A percentile compares a stretch with the other conserved stretches of the same genome.
These are phyloP conservation scores for Drosophila gunungcola DNA, from an alignment of 1,140 invertebrate species.

Conservation along the genomic window DNA sequence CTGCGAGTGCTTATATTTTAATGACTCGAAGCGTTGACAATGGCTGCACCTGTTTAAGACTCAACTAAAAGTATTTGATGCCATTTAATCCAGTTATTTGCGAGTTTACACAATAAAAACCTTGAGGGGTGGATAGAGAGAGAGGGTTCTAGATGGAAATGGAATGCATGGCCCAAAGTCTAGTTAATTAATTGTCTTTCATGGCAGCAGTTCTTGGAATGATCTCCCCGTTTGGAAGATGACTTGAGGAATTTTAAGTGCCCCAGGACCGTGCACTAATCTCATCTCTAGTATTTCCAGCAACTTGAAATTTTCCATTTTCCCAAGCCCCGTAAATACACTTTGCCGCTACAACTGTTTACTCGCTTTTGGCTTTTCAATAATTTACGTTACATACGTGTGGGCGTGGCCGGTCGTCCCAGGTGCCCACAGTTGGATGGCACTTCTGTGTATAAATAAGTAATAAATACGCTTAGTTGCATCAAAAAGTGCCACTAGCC, in stretches of 20 bases:
- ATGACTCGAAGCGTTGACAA: slow-evolving; percentile 30
- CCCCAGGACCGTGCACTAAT: slow-evolving; percentile 18
- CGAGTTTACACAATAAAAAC: slow-evolving; percentile 81
- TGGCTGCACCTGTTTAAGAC: slow-evolving; percentile 72
- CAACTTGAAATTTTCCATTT: slow-evolving; percentile 24
- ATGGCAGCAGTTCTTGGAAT: slow-evolving; percentile 26
- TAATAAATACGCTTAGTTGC: slow-evolving; percentile 82
- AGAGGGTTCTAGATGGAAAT: slow-evolving; percentile 22
- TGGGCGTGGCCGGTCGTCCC: slow-evolving; percentile 39
- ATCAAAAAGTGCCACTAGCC: slow-evolving; percentile 77
- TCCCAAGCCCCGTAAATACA: slow-evolving; percentile 23
- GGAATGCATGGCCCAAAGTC: slow-evolving; percentile 67
- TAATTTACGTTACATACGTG: slow-evolving; percentile 59
- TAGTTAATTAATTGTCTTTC: slow-evolving; percentile 77
- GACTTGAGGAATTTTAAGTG: slow-evolving; percentile 51
- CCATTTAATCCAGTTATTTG: slow-evolving; percentile 82
- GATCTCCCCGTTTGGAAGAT: slow-evolving; percentile 21
- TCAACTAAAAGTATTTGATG: slow-evolving; percentile 77
- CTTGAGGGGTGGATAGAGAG: slow-evolving; percentile 9
- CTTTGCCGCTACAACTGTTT: slow-evolving; percentile 59
- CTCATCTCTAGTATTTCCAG: slow-evolving; percentile 27
- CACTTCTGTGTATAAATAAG: slow-evolving; percentile 75
- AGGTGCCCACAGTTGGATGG: slow-evolving; percentile 49
- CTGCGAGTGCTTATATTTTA: slow-evolving; percentile 22
- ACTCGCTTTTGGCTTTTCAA: slow-evolving; percentile 56